Percentiles rank a stretch among this genome's conserved stretches.
Conservation (phyloP, 1,140 invertebrate genomes). For the Carcinoscorpius rotundicauda region DNA sequence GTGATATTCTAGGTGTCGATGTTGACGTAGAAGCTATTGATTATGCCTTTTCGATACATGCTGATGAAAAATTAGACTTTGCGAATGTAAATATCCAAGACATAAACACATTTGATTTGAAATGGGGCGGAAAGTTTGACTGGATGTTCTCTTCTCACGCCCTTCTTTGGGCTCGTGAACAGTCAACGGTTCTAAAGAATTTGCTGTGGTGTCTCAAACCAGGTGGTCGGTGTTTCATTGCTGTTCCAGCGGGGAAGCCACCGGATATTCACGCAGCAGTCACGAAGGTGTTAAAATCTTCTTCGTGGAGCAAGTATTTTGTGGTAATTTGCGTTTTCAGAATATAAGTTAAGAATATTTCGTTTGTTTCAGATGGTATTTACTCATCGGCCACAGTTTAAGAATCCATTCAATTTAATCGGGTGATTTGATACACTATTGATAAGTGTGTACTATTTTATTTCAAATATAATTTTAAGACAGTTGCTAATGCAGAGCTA, state of each 20-base stretch:
- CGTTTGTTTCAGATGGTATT: too few species aligned
- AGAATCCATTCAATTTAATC: too few species aligned
- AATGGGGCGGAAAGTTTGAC: constrained; percentile 18
- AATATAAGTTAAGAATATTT: too few species aligned
- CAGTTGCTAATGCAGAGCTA: too few species aligned
- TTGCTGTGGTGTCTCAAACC: constrained; percentile 20
- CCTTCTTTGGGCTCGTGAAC: constrained; percentile 14
- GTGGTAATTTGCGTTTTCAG: constrained; percentile 7
- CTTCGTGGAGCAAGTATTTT: constrained; percentile 16
- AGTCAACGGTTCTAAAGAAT: constrained; percentile 12
- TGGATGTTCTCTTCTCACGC: constrained; percentile 18
- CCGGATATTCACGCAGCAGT: constrained; percentile 18
- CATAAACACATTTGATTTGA: constrained; percentile 12
- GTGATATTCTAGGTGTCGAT: constrained; percentile 16
- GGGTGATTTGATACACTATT: too few species aligned
- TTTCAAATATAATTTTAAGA: too few species aligned
- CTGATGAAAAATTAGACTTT: constrained; percentile 20
- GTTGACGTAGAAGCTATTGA: constrained; percentile 13
- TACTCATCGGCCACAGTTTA: too few species aligned
- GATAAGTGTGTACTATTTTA: too few species aligned
- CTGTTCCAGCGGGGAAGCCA: constrained; percentile 16
- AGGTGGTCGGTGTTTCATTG: constrained; percentile 14
- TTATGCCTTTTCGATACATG: constrained; percentile 13
- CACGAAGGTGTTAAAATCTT: constrained; percentile 11
- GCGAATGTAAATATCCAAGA: constrained; percentile 16